These are phyloP conservation scores for Amblyopsis hoosieri DNA, from an alignment of 2,797 vertebrate species.

Conservation along the genomic window DNA sequence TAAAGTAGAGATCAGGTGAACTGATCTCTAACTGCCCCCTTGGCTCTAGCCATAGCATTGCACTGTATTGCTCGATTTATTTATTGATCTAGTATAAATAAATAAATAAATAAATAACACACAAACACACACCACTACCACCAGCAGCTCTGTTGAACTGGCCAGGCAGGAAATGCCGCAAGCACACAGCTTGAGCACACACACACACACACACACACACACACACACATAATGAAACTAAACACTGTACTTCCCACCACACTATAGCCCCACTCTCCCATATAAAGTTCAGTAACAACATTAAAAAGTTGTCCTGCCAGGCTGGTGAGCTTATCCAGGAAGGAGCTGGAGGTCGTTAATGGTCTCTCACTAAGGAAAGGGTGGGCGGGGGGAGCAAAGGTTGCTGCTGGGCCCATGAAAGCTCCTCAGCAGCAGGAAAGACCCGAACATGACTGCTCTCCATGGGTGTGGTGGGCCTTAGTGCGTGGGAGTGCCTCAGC, in stretches of 20 bases:
- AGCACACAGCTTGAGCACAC: constrained; percentile 40
- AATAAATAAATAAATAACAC: no score
- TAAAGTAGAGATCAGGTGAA: no score
- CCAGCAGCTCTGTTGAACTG: constrained; percentile 67
- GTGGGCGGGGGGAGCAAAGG: constrained; percentile 21
- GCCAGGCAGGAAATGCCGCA: constrained; percentile 72
- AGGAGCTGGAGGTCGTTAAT: constrained; percentile 65
- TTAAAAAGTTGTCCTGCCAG: constrained; percentile 67
- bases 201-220: constrained; percentile 20
- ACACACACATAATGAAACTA: constrained; percentile 26
- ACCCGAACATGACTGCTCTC: constrained; percentile 48
- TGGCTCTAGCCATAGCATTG: no score
- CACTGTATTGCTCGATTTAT: constrained; percentile 67
- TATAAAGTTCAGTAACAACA: constrained; percentile 68
- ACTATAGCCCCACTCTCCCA: constrained; percentile 47
- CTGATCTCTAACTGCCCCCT: no score
- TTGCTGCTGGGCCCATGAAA: constrained; percentile 25
- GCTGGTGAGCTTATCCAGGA: constrained; percentile 69
- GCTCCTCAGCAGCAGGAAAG: constrained; percentile 65
- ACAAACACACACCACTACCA: constrained; percentile 28
- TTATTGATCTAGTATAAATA: constrained; percentile 69
- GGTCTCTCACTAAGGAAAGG: constrained; percentile 55
- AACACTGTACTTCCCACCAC: not conserved
- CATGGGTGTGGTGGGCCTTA: constrained; percentile 39
- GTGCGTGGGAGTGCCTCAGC: constrained; percentile 53